phyloP scores from a whole-genome alignment of 2,797 vertebrate species.

The Enteromius anoplus region DNA sequence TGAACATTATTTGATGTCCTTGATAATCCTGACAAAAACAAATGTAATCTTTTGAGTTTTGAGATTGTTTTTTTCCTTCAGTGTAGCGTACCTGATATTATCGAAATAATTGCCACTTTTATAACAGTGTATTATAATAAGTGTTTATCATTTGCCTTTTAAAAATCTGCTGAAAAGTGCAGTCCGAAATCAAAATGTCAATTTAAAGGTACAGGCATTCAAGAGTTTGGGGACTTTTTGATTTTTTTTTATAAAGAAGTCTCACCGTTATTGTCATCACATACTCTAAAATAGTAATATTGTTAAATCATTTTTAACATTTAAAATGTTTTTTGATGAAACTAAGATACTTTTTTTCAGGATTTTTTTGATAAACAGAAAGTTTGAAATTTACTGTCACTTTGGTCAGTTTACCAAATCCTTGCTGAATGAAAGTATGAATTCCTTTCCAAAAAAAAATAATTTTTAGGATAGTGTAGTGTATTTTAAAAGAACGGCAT shows the following conservation, averaged over 20 bases:
- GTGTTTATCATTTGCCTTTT: neutral
- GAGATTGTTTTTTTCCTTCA: neutral
- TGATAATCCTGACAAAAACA: constrained; percentile 3
- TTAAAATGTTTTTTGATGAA: neutral
- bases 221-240: neutral
- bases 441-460: too few species aligned
- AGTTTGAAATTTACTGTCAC: neutral
- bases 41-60: neutral
- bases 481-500: neutral
- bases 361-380: neutral
- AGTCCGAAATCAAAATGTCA: neutral
- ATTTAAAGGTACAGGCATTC: neutral
- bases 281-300: neutral
- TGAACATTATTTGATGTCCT: neutral
- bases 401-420: neutral
- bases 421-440: neutral
- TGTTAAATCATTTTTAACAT: neutral
- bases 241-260: neutral
- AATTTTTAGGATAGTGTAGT: neutral
- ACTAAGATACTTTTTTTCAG: neutral
- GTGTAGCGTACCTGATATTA: neutral
- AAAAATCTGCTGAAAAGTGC: neutral
- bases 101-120: neutral
- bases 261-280: neutral
- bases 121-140: neutral